These are phyloP conservation scores for Conus ventricosus DNA, from an alignment of 1,140 invertebrate species.

Conservation along the genomic window DNA sequence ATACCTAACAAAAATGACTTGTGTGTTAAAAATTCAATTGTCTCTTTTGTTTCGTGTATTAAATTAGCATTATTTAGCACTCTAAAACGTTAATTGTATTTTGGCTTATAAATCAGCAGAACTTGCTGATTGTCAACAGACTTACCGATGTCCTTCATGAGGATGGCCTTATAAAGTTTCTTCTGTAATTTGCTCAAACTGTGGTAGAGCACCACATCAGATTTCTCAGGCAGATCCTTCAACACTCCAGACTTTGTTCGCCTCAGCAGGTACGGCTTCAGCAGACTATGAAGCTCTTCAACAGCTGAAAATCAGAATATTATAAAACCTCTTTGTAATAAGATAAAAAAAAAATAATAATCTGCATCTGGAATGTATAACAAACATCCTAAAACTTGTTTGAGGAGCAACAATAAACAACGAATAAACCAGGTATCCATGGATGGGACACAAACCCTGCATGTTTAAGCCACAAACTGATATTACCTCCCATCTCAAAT, in stretches of 20 bases:
- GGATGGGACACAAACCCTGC: too few species aligned
- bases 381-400: too few species aligned
- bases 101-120: too few species aligned
- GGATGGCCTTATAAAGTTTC: slow-evolving; percentile 73
- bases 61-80: too few species aligned
- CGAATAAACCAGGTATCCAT: too few species aligned
- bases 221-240: slow-evolving; percentile 69
- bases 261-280: slow-evolving; percentile 70
- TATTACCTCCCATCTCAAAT: too few species aligned
- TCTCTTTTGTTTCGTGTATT: too few species aligned
- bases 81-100: too few species aligned
- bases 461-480: too few species aligned
- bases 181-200: slow-evolving; percentile 71
- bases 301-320: slow-evolving; percentile 47
- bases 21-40: too few species aligned
- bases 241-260: slow-evolving; percentile 70
- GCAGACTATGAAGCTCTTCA: slow-evolving; percentile 62
- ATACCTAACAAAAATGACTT: too few species aligned
- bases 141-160: slow-evolving; percentile 71
- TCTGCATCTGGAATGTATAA: neutral
- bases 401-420: too few species aligned
- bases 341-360: neutral
- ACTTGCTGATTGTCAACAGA: neutral
- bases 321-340: neutral
- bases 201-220: slow-evolving; percentile 73